Conservation (phyloP, 2,797 vertebrate genomes). For the Xiphorhynchus erythropygius region DNA sequence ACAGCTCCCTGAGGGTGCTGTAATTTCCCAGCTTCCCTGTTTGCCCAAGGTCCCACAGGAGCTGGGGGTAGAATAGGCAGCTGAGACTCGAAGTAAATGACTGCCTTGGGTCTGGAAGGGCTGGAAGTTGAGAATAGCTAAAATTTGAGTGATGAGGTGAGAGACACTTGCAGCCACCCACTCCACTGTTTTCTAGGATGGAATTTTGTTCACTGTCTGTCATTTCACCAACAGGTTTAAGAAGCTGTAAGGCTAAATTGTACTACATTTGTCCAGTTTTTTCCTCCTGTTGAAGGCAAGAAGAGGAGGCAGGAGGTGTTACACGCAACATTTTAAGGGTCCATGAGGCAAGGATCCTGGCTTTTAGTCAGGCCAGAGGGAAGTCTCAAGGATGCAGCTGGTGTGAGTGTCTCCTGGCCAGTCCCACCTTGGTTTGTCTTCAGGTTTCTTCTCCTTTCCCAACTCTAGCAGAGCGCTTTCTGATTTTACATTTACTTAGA, state of each 20-base stretch:
- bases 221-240: background rate
- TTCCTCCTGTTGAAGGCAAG: background rate
- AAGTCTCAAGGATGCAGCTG: background rate
- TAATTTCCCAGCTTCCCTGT: background rate
- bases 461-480: background rate
- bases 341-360: background rate
- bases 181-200: background rate
- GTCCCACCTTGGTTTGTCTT: background rate
- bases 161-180: background rate
- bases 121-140: background rate
- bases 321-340: background rate
- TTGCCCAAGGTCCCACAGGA: background rate
- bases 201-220: background rate
- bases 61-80: background rate
- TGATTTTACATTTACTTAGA: background rate
- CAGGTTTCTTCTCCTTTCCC: background rate
- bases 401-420: background rate
- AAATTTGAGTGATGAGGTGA: background rate
- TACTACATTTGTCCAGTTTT: rapidly evolving
- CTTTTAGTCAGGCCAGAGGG: background rate
- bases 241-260: background rate
- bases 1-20: background rate
- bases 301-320: background rate
- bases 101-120: background rate
- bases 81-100: background rate